phyloP scores from a whole-genome alignment of 2,797 vertebrate genomes.

The Anas flavirostris region DNA sequence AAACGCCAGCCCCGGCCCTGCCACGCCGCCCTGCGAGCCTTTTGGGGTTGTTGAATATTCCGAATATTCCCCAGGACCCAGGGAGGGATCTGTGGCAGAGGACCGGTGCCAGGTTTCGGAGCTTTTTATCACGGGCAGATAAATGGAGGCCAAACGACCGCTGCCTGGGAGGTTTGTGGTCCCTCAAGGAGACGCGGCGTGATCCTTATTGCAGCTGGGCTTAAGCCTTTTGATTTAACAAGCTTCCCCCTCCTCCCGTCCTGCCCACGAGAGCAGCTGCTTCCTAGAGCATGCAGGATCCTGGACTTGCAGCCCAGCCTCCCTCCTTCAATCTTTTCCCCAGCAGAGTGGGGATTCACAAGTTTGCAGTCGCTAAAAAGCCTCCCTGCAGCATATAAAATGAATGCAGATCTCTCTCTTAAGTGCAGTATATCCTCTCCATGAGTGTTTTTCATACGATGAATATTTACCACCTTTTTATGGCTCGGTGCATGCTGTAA shows the following conservation, averaged over 20 bases:
- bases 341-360: conserved; percentile 33
- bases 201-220: background rate
- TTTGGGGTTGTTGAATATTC: background rate
- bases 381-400: conserved; percentile 35
- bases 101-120: background rate
- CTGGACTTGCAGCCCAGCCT: conserved; percentile 5
- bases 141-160: background rate
- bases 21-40: rapidly evolving
- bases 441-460: conserved; percentile 42
- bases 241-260: background rate
- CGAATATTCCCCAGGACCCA: background rate
- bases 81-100: background rate
- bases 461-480: conserved; percentile 68
- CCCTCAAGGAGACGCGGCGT: background rate
- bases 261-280: background rate
- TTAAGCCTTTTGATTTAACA: background rate
- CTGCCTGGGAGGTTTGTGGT: background rate
- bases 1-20: rapidly evolving
- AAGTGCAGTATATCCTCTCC: conserved; percentile 34
- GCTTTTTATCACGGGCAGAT: background rate
- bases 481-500: conserved; percentile 9
- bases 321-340: background rate
- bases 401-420: conserved; percentile 40
- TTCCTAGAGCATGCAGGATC: background rate
- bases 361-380: conserved; percentile 44